Base-by-base conservation (phyloP, 2,888 invertebrate genomes). In the Spilarctia lutea region DNA sequence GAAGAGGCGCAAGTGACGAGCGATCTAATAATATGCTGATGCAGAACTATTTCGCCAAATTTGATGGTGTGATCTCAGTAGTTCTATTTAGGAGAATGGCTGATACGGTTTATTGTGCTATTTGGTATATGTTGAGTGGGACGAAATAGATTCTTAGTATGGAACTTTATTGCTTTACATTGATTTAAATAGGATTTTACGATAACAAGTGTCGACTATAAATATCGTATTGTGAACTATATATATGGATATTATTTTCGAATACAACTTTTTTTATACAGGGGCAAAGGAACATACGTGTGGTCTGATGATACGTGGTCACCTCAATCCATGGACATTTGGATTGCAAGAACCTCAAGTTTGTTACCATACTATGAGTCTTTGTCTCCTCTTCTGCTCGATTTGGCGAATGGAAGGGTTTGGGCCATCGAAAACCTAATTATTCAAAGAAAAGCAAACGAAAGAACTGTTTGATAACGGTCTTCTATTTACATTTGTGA, bases 1-100 rank as follows among this genome's bases (percentile, higher is more conserved):
- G 87, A 86, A 87, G 84, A 82, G 83, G 80, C 83, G 82, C 82
- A 87, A 86, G 85, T 81, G 80, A 83, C 69, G 80, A 86, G 87
- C 85, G 88, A 78, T 76, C 71, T 77, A 76, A 74, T 78, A 77
- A 74, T 75, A 74, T 74, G 63, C 76, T 77, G 75, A 79, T 80
- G 79, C 80, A 72, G 73, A 76, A 79, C 84, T 79, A 85, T 83
- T 83, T 82, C 76, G 45, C 63, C 80, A 74, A 78, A 81, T 78
- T 79, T 79, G 79, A 77, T 81, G 74, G 56, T 76, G 75, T 71
- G 73, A 76, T 65, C 75, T 75, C 68, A 71, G 73, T 80, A 78
- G 74, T 81, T 78, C 75, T 73, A 81, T 82, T 84, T 79, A 72
- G 45, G 75, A 20, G 76, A 83, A 84, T 81, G 81, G 81, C 84